A percentile compares a stretch with the other conserved stretches of the same genome.
phyloP scores from a whole-genome alignment of 2,888 invertebrate genomes.

The Stegana nigrithorax region DNA sequence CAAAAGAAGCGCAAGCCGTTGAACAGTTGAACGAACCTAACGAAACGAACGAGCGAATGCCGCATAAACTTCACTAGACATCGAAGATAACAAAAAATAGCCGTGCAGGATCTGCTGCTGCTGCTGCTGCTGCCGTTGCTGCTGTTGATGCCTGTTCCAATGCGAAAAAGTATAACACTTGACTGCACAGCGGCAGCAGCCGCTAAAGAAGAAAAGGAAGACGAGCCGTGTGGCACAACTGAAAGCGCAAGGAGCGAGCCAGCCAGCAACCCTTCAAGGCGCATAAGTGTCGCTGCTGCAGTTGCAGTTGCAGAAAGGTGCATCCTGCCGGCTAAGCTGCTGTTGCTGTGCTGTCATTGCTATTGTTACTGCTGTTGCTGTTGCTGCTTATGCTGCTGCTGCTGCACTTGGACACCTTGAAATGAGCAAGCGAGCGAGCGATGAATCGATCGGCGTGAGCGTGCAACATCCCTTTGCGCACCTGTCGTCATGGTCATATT shows the following conservation, averaged over 20 bases:
- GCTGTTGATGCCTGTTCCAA: conserved; percentile 14
- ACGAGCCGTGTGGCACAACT: too few relatives aligned
- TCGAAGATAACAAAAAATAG: conserved; percentile 7
- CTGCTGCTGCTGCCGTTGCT: conserved; percentile 2
- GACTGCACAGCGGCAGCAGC: conserved; percentile 38
- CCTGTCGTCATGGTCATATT: conserved; percentile 26
- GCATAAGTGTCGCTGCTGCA: conserved; percentile 14
- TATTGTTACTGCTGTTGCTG: not conserved
- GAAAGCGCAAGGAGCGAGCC: too few relatives aligned
- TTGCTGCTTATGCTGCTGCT: conserved; percentile 26
- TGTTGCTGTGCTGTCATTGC: not conserved
- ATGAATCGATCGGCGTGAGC: conserved; percentile 14
- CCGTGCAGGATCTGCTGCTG: conserved; percentile 5
- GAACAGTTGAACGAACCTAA: conserved; percentile 55
- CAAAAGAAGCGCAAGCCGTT: too few relatives aligned
- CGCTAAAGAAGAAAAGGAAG: too few relatives aligned
- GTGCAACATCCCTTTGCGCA: conserved; percentile 28
- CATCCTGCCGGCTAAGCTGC: not conserved
- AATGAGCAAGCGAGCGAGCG: not conserved
- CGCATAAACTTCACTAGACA: too few relatives aligned
- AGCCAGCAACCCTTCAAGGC: too few relatives aligned
- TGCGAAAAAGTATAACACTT: conserved; percentile 44
- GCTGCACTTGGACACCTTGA: conserved; percentile 33
- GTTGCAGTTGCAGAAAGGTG: conserved; percentile 11
- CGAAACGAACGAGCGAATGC: too few relatives aligned